Evolutionary conservation across 2,888 invertebrate species (phyloP).

Genomic region (Athalia rosae): DNA sequence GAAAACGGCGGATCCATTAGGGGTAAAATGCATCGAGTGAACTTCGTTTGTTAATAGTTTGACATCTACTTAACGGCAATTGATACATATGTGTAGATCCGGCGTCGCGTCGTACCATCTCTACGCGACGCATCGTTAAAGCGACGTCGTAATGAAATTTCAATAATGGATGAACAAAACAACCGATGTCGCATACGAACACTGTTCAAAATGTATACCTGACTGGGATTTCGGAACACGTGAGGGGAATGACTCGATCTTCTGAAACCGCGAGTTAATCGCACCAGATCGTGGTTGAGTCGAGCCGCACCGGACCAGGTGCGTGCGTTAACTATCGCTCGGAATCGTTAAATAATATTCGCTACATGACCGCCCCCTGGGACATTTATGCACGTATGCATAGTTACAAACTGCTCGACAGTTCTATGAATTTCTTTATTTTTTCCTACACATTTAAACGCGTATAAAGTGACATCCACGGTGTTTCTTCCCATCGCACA

Average conservation of each 20-base stretch:
- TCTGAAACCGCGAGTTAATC: too few relatives aligned
- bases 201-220: too few relatives aligned
- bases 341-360: neutral
- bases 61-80: conserved; percentile 67
- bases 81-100: conserved; percentile 55
- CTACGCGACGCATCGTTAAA: too few relatives aligned
- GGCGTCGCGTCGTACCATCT: conserved; percentile 56
- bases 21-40: conserved; percentile 14
- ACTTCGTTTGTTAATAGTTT: conserved; percentile 42
- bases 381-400: neutral
- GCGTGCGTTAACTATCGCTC: neutral
- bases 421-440: neutral
- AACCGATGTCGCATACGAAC: too few relatives aligned
- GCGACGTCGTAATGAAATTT: neutral
- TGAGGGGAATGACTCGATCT: too few relatives aligned
- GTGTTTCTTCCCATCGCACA: neutral
- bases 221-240: too few relatives aligned
- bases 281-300: neutral
- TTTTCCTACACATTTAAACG: neutral
- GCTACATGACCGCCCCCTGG: neutral
- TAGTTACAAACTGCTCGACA: neutral
- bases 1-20: conserved; percentile 6
- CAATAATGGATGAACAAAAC: neutral
- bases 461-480: conserved; percentile 2
- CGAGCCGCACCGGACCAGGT: neutral